Base-by-base conservation (phyloP, 2,797 vertebrate species). In the Kryptopterus vitreolus region DNA sequence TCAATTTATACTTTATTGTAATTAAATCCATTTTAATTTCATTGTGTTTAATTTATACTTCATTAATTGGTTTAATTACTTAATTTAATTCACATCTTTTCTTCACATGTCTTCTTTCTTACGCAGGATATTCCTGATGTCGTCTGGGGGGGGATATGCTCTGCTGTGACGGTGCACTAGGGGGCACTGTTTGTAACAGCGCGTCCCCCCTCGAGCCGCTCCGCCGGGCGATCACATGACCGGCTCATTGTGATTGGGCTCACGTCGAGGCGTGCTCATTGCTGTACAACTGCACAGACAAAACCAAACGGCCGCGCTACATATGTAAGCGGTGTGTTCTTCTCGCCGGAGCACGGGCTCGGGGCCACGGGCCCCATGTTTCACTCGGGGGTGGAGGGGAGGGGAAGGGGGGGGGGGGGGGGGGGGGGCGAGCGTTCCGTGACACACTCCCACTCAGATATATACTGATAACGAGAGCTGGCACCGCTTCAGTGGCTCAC, bases 271-370 rank as follows among this genome's bases (percentile, higher is more conserved):
- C 84, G 83, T 87, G 88, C 90, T 92, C 89, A 91, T 90, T 88
- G 89, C 89, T 90, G 88, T 90, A 92, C 91, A 93, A 94, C 92
- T 93, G 92, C 92, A 92, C 92, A 92, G 91, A 94, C 92, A 93
- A 94, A 94, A 92, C 92, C 89, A 90, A 83, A 91, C 90, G 89
- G 88, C 87, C 89, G 84, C 61, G 58, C 89, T 92, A 94, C 92
- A 93, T 91, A 92, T 93, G 92, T 94, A 93, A 88, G 85, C 91
- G 87, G 89, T 89, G 84, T 92, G 92, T 92, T 88, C 89, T 92
- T 88, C 89, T 91, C 89, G 87, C 88, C 87, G 82, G 89, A 83
- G 82, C 83, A 79, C 85, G 87, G 86, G 86, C 86, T 88, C 61
- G 46, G 74, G 65, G 79, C 87, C 85, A 62, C 72, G 63, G 66